Evolutionary conservation across 2,888 invertebrate genomes (phyloP).

Genomic region (Xestia rhomboidea): DNA sequence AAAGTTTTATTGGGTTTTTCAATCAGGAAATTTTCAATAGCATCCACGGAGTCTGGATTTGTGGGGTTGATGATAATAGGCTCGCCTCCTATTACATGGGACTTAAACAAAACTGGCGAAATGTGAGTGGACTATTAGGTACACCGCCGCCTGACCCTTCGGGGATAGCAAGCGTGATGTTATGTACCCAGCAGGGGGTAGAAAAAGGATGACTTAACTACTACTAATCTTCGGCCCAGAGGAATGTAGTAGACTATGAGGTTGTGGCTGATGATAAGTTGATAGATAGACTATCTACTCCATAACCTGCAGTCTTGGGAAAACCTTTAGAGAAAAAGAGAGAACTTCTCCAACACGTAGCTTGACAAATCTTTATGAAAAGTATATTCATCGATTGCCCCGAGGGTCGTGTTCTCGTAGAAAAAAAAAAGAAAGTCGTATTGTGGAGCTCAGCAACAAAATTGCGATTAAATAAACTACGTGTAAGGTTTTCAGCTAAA

Average conservation of each 20-base stretch:
- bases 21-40: not conserved
- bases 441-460: not conserved
- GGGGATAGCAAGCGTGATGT: no score
- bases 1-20: not conserved
- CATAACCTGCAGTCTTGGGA: not conserved
- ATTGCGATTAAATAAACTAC: not conserved
- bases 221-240: not conserved
- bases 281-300: not conserved
- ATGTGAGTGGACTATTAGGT: not conserved
- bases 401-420: no score
- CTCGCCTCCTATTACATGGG: not conserved
- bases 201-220: no score
- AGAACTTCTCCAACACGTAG: not conserved
- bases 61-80: not conserved
- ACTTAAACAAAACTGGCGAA: not conserved
- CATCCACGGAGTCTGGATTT: not conserved
- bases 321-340: not conserved
- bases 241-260: not conserved
- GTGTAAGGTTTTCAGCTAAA: not conserved
- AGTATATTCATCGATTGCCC: not conserved
- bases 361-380: not conserved
- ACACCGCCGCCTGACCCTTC: not conserved
- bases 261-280: not conserved
- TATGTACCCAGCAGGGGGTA: no score
- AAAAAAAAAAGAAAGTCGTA: no score